Percentiles rank a stretch among this genome's conserved stretches.
Evolutionary conservation across 1,140 invertebrate genomes (phyloP).

Genomic region (Odontomachus brunneus): DNA sequence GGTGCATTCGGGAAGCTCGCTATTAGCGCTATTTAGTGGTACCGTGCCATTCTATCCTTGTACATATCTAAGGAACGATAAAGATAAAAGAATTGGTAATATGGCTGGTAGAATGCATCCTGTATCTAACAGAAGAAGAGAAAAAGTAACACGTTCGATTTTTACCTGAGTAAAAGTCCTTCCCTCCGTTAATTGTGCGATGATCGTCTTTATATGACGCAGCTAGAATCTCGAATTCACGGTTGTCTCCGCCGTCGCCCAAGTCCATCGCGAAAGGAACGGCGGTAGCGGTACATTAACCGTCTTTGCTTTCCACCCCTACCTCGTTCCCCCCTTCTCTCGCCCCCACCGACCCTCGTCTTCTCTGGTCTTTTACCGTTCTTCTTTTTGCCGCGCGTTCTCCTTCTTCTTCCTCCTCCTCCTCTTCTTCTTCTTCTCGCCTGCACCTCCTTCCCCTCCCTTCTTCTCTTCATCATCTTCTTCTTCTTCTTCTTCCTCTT

Average conservation of each 20-base stretch:
- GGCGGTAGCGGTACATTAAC: constrained; percentile 76
- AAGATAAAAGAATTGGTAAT: too few relatives aligned
- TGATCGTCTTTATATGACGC: not conserved
- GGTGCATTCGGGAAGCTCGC: too few relatives aligned
- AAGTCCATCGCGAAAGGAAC: constrained; percentile 23
- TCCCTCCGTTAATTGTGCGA: not conserved
- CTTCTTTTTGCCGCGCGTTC: constrained; percentile 25
- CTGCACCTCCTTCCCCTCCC: not conserved
- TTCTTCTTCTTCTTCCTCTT: constrained; percentile 22
- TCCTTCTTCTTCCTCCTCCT: not conserved
- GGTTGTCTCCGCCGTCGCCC: constrained; percentile 3
- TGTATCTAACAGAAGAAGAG: too few relatives aligned
- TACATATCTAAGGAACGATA: too few relatives aligned
- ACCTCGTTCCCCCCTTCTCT: constrained; percentile 40
- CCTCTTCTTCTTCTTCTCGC: not conserved
- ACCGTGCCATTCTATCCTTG: too few relatives aligned
- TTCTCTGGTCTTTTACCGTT: constrained; percentile 36
- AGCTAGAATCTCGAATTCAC: not conserved
- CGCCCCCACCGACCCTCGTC: constrained; percentile 31
- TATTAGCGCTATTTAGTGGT: too few relatives aligned
- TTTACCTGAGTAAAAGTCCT: too few relatives aligned
- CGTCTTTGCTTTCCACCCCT: constrained; percentile 67
- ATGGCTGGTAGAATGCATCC: too few relatives aligned
- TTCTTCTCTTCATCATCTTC: constrained; percentile 17
- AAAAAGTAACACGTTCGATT: too few relatives aligned